Base-by-base conservation (phyloP, 1,140 invertebrate genomes). In the Dryas iulia region DNA sequence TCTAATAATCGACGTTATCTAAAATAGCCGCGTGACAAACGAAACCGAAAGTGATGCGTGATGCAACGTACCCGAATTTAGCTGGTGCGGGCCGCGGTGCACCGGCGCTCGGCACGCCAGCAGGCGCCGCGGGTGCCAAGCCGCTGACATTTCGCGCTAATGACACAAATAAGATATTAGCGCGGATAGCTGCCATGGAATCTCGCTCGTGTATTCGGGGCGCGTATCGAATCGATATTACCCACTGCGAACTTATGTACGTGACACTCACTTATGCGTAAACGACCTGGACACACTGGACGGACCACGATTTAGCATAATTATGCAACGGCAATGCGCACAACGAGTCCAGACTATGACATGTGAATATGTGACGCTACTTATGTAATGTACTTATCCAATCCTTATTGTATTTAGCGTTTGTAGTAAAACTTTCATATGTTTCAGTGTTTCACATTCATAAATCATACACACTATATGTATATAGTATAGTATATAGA, bases 101-200 rank as follows among this genome's bases (percentile, higher is more conserved):
- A 89, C 85, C 88, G 88, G 73, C 86, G 81, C 77, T 64, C 71
- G 74, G 81, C 75, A 81, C 85, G 86, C 80, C 66, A 79, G 76
- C 77, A 71, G 77, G 73, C 73, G 77, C 72, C 70, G 76, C 75
- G 63, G 76, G 67, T 89, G 87, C 89, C 87, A 91, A 91, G 74
- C 82, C 73, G 80, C 83, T 91, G 89, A 87, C 89, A 91, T 91
- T 91, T 91, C 82, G 87, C 87, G 82, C 87, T 86, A 87, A 88
- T 87, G 88, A 91, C 89, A 91, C 89, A 79, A 88, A 91, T 91
- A 89, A 89, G 86, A 91, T 89, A 91, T 89, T 86, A 88, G 87
- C 82, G 81, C 82, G 84, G 84, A 87, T 87, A 84, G 82, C 74
- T 78, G 80, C 69, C 78, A 80, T 77, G 78, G 78, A 76, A 84